phyloP scores from a whole-genome alignment of 2,888 invertebrate species.

The Neocrepidodera transversa region DNA sequence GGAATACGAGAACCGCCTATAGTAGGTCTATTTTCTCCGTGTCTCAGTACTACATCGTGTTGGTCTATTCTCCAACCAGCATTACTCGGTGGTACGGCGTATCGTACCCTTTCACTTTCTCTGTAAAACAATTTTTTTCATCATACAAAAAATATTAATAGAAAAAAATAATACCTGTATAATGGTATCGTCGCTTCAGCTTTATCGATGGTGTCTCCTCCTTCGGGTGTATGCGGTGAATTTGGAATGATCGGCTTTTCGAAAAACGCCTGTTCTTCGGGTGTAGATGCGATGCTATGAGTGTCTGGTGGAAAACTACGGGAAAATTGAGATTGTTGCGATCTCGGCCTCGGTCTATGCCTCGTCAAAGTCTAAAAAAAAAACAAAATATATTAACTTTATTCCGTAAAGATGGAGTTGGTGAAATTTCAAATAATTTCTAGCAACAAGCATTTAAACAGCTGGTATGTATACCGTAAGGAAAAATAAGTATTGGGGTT shows the following conservation, averaged over 20 bases:
- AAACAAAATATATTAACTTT: conserved; percentile 1
- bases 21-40: conserved; percentile 49
- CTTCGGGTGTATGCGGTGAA: conserved; percentile 57
- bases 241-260: conserved; percentile 62
- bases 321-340: conserved; percentile 72
- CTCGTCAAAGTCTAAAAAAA: conserved; percentile 66
- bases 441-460: no score
- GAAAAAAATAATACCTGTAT: conserved; percentile 28
- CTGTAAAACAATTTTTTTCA: background rate
- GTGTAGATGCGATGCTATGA: conserved; percentile 42
- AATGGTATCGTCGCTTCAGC: conserved; percentile 37
- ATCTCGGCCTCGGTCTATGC: conserved; percentile 67
- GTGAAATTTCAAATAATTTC: no score
- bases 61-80: conserved; percentile 60
- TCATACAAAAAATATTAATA: background rate
- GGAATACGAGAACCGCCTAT: conserved; percentile 75
- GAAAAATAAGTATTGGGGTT: no score
- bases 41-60: conserved; percentile 57
- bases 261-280: conserved; percentile 66
- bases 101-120: conserved; percentile 15
- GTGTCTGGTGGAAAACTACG: conserved; percentile 71
- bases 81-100: conserved; percentile 19
- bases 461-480: no score
- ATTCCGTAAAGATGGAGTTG: no score
- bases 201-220: conserved; percentile 48